Evolutionary conservation across 2,113 vertebrate species (phyloP).

Genomic region (Siniperca chuatsi): DNA sequence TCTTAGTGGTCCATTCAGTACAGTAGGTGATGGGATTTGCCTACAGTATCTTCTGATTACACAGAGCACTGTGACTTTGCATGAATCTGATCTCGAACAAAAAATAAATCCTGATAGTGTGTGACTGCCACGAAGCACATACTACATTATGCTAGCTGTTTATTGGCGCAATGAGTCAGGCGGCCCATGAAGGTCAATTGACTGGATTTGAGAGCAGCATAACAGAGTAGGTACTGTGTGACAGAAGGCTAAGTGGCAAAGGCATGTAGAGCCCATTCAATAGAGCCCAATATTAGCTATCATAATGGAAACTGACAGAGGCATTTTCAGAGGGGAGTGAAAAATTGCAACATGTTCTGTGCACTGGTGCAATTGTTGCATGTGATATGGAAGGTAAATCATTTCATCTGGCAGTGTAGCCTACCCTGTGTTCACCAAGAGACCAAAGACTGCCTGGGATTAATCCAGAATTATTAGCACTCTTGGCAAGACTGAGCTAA

Average conservation of each 20-base stretch:
- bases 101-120: slow-evolving; percentile 25
- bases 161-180: slow-evolving; percentile 73
- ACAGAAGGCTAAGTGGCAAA: slow-evolving; percentile 74
- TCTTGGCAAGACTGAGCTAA: neutral
- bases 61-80: slow-evolving; percentile 49
- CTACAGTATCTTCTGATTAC: slow-evolving; percentile 25
- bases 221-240: slow-evolving; percentile 64
- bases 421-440: slow-evolving; percentile 37
- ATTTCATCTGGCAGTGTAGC: slow-evolving; percentile 55
- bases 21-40: slow-evolving; percentile 15
- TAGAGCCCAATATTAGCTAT: slow-evolving; percentile 55
- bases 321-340: slow-evolving; percentile 55
- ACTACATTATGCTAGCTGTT: slow-evolving; percentile 69
- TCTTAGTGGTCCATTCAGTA: slow-evolving; percentile 21
- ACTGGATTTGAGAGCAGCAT: slow-evolving; percentile 68
- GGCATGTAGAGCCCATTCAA: slow-evolving; percentile 62
- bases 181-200: slow-evolving; percentile 79
- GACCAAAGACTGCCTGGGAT: slow-evolving; percentile 25
- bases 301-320: slow-evolving; percentile 75
- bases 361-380: slow-evolving; percentile 61
- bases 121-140: slow-evolving; percentile 46
- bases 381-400: slow-evolving; percentile 54
- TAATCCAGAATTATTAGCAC: slow-evolving; percentile 34
- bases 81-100: slow-evolving; percentile 48
- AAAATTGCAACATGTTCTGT: slow-evolving; percentile 53